Base-by-base conservation (phyloP, 2,797 vertebrate species). In the Myotis myotis region DNA sequence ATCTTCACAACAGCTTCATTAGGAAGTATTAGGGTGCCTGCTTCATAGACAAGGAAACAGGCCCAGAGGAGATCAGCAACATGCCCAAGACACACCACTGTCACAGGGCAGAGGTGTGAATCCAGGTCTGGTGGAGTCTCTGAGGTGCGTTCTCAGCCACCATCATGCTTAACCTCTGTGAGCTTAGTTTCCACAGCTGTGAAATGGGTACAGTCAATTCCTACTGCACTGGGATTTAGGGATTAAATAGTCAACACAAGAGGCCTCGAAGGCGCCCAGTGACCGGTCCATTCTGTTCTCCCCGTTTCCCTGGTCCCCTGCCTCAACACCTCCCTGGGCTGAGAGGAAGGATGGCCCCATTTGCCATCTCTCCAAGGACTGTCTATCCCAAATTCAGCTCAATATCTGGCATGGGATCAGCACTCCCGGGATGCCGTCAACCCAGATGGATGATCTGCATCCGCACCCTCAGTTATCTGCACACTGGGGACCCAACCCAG, bases 81-180 rank as follows among this genome's bases (percentile, higher is more conserved):
- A 15, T 0, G 11, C 3, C 51, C 13, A 23, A 25, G 87, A 25
- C 57, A 53, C 86, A 57, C 4, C 33, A 64, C 49, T 28, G 1
- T 13, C 38, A 25, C 7, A 2, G 53, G n/a, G 86, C 53, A 1
- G 20, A 22, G 25, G n/a, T 2, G 57, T 1, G 30, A 11, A 17
- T 11, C 41, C 19, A 3, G 22, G 55, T 11, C 82, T 28, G 11
- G 19, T 0, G 6, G 51, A 3, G 25, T 22, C 51, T 57, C n/a
- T 0, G 0, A 6, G 30, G 28, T 22, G 22, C 3, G 17, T 22
- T n/a, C 60, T 19, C 2, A 6, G 44, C 33, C 44, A 23, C 38
- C 1, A 1, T 8, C 3, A 8, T 5, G 68, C 51, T n/a, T 17
- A 0, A 25, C 30, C 38, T 62, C 38, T 16, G 1, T 0, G 9